phyloP scores from a whole-genome alignment of 2,113 vertebrate genomes.

The Catharus fuscescens region DNA sequence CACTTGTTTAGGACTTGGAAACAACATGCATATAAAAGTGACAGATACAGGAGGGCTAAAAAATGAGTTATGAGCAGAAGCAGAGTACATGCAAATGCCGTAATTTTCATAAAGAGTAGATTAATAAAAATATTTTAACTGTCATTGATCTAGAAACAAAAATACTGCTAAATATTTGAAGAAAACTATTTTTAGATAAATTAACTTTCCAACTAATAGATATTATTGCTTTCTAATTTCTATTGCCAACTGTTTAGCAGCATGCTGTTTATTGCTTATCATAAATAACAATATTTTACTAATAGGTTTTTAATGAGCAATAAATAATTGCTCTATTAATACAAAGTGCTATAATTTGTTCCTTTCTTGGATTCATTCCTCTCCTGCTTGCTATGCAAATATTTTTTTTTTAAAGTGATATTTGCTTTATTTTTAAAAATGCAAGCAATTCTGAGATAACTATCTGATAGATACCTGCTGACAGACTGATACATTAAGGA shows the following conservation, averaged over 20 bases:
- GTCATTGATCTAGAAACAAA: not conserved
- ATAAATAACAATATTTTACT: conserved; percentile 65
- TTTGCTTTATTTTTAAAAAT: not conserved
- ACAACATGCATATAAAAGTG: not conserved
- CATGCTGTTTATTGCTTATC: conserved; percentile 35
- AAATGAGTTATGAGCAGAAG: not conserved
- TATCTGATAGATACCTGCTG: not conserved
- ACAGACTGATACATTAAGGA: not conserved
- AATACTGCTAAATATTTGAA: not conserved
- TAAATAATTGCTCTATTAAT: conserved; percentile 70
- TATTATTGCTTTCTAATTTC: conserved; percentile 50
- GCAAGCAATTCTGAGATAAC: not conserved
- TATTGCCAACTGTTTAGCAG: conserved; percentile 50
- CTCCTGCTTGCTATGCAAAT: not conserved
- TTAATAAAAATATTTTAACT: conserved; percentile 1
- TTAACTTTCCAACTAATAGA: conserved; percentile 37
- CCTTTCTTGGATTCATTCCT: conserved; percentile 12
- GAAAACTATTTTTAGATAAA: not conserved
- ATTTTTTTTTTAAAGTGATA: not conserved
- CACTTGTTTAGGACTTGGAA: not conserved
- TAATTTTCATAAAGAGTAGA: not conserved
- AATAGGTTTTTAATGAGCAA: conserved; percentile 71
- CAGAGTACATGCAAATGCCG: not conserved
- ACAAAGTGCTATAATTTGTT: conserved; percentile 38
- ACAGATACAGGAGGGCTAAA: not conserved